Conservation (phyloP, 2,797 vertebrate genomes). For the Phrynocephalus vlangalii region DNA sequence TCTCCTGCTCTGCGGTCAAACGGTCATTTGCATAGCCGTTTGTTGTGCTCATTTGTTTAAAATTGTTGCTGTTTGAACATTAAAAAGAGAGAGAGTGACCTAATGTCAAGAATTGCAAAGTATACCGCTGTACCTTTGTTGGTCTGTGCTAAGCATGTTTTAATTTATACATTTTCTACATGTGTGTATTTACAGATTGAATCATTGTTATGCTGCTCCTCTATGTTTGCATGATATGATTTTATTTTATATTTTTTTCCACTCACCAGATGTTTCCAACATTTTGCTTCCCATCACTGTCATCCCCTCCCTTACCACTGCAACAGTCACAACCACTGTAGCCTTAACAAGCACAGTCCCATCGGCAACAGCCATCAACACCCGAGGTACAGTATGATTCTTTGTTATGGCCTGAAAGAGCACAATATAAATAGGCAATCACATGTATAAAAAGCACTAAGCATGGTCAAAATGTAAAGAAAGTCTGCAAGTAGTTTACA, state of each 20-base stretch:
- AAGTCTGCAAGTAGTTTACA: slow-evolving; percentile 16
- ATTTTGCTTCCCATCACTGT: slow-evolving; percentile 95
- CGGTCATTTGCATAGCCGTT: slow-evolving; percentile 61
- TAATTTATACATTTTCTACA: slow-evolving; percentile 76
- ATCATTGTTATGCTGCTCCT: slow-evolving; percentile 79
- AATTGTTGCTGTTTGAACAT: slow-evolving; percentile 59
- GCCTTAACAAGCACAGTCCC: slow-evolving; percentile 92
- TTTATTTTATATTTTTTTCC: slow-evolving; percentile 88
- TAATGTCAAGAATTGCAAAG: slow-evolving; percentile 77
- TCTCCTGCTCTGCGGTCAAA: slow-evolving; percentile 65
- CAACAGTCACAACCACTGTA: slow-evolving; percentile 92
- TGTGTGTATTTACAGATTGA: slow-evolving; percentile 79
- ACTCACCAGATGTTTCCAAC: slow-evolving; percentile 94
- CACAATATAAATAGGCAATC: slow-evolving; percentile 57
- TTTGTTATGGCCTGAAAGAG: slow-evolving; percentile 78
- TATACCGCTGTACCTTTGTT: slow-evolving; percentile 70
- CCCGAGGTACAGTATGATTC: slow-evolving; percentile 93
- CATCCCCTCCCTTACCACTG: slow-evolving; percentile 92
- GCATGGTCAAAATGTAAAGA: slow-evolving; percentile 32
- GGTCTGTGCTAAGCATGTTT: slow-evolving; percentile 76
- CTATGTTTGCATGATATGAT: slow-evolving; percentile 86
- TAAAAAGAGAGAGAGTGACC: slow-evolving; percentile 73
- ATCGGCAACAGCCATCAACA: slow-evolving; percentile 87
- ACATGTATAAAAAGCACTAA: slow-evolving; percentile 25
- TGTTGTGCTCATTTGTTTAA: slow-evolving; percentile 31